Evolutionary conservation across 2,113 vertebrate species (phyloP).

Genomic region (Paramormyrops kingsleyae): DNA sequence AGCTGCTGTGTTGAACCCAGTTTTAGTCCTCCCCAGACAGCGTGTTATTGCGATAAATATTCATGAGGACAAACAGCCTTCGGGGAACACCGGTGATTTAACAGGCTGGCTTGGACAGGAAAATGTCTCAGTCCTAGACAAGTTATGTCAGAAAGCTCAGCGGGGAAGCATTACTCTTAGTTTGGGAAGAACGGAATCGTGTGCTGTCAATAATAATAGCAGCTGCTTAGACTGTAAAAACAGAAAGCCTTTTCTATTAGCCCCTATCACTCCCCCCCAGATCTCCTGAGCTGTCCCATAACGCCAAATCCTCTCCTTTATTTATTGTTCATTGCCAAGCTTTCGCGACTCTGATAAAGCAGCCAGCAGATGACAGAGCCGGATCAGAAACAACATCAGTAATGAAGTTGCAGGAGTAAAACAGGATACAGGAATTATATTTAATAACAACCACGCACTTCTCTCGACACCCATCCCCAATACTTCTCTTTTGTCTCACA

Average conservation of each 20-base stretch:
- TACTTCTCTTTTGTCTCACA: neutral
- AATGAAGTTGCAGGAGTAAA: neutral
- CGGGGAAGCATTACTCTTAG: neutral
- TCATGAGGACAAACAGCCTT: conserved; percentile 12
- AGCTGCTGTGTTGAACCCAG: neutral
- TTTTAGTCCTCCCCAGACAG: neutral
- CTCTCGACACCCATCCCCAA: neutral
- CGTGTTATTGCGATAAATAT: conserved; percentile 3
- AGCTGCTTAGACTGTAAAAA: conserved; percentile 3
- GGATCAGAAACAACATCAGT: neutral
- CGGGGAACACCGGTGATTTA: neutral
- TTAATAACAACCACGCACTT: neutral
- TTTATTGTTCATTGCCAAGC: neutral
- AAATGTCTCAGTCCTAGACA: neutral
- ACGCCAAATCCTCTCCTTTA: neutral
- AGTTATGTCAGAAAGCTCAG: conserved; percentile 10
- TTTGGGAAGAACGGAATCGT: neutral
- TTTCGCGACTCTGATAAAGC: neutral
- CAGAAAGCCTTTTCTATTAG: neutral
- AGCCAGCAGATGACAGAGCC: neutral
- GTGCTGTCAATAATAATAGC: conserved; percentile 1
- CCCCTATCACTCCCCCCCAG: neutral
- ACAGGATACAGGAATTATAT: neutral
- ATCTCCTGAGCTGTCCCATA: neutral
- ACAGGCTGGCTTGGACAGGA: conserved; percentile 4